Evolutionary conservation across 2,797 vertebrate species (phyloP).

Genomic region (Anguilla pacifica): DNA sequence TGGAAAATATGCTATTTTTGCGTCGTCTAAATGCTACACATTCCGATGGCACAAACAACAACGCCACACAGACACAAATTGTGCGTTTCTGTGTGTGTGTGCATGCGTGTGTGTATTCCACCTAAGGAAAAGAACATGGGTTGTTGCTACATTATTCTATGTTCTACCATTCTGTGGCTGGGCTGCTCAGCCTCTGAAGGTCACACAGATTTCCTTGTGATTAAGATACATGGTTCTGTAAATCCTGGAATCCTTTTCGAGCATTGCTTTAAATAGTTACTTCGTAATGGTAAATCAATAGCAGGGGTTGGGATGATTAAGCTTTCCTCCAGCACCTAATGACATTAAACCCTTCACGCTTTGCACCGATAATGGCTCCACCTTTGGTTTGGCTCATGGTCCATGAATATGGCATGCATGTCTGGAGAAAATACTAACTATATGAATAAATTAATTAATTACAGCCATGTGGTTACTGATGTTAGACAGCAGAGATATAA

Average conservation of each 20-base stretch:
- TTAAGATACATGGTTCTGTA: constrained; percentile 12
- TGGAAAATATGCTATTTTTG: neutral
- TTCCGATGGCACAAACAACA: neutral
- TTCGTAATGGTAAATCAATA: constrained; percentile 77
- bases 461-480: constrained; percentile 41
- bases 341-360: constrained; percentile 57
- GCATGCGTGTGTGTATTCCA: no score
- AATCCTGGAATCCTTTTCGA: constrained; percentile 36
- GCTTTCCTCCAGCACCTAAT: constrained; percentile 73
- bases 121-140: no score
- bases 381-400: constrained; percentile 34
- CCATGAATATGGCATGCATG: constrained; percentile 40
- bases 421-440: constrained; percentile 39
- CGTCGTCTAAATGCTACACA: neutral
- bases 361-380: constrained; percentile 46
- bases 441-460: constrained; percentile 38
- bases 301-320: constrained; percentile 67
- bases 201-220: neutral
- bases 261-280: constrained; percentile 72
- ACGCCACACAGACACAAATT: neutral
- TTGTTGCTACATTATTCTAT: neutral
- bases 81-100: no score
- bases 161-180: neutral
- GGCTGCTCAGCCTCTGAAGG: neutral
- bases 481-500: constrained; percentile 44